A percentile compares a stretch with the other conserved stretches of the same genome.
phyloP scores from a whole-genome alignment of 2,797 vertebrate genomes.

The Yasuhikotakia modesta region DNA sequence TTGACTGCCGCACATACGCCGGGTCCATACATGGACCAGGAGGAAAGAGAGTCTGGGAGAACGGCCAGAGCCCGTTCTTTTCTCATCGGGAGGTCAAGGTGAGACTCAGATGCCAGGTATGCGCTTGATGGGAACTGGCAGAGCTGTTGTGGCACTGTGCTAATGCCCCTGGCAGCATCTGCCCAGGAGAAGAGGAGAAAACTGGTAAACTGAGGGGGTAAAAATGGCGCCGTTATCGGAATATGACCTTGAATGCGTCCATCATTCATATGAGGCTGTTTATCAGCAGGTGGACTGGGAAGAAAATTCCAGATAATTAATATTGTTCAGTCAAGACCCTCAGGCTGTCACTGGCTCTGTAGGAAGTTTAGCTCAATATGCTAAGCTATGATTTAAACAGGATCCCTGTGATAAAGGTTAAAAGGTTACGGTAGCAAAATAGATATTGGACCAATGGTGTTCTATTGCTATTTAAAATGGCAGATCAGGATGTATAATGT shows the following conservation, averaged over 20 bases:
- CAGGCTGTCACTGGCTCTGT: conserved; percentile 16
- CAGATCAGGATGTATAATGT: too few species aligned
- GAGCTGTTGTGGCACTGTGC: conserved; percentile 19
- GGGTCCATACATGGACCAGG: conserved; percentile 21
- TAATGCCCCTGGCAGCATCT: conserved; percentile 41
- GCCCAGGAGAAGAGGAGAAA: conserved; percentile 29
- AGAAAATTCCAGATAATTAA: conserved; percentile 61
- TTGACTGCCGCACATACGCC: conserved; percentile 39
- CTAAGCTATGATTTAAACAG: conserved; percentile 29
- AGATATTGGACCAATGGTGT: background rate
- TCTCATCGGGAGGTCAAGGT: conserved; percentile 68
- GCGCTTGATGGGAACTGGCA: conserved; percentile 43
- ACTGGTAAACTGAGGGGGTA: conserved; percentile 13
- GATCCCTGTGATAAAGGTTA: background rate
- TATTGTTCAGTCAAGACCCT: conserved; percentile 56
- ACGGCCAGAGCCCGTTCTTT: conserved; percentile 49
- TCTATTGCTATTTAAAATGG: too few species aligned
- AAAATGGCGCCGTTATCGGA: conserved; percentile 50
- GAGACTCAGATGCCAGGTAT: conserved; percentile 60
- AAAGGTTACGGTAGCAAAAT: background rate
- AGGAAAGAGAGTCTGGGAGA: conserved; percentile 44
- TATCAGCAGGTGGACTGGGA: conserved; percentile 53
- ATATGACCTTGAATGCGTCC: conserved; percentile 67
- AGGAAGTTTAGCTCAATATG: conserved; percentile 20
- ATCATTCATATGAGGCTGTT: conserved; percentile 67